Base-by-base conservation (phyloP, 2,113 vertebrate species). In the Sakesphorus luctuosus region DNA sequence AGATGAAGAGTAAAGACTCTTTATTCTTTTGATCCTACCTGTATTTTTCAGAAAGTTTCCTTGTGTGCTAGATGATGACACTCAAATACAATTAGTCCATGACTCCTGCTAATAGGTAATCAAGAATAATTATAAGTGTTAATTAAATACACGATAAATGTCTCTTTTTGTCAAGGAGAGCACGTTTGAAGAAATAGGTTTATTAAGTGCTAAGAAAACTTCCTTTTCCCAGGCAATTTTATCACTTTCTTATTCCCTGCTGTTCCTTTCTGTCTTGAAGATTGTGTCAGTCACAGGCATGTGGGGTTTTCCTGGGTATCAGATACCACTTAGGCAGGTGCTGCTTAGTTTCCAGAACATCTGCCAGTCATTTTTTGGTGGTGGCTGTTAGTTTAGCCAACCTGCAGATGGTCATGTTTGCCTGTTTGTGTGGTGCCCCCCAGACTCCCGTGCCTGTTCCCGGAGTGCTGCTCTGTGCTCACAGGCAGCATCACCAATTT, bases 351-450 rank as follows among this genome's bases (percentile, higher is more conserved):
- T 94, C 65, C 29, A 38, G 75, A 96, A 80, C 94, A 97, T 97
- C 94, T 97, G 93, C 94, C 91, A 76, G 87, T 88, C 90, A 59
- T 31, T 67, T 92, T 26, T 49, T 84, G 58, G 52, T 73, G 13
- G 84, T 38, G 72, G 81, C 10, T 76, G 36, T 58, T 67, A 36
- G 84, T 85, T 94, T 65, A 52, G 69, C 74, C 67, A 92, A 88
- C 93, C 90, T 95, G 92, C 93, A 96, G 94, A 87, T 96, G 90
- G 81, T 95, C 50, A 7, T 87, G 69, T 96, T 94, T 95, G 84
- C 84, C 66, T 29, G 13, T 65, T 84, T 77, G 90, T 72, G 67
- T 52, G 68, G 53, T 10, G 78, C 81, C 88, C 56, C 65, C n/a
- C 50, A n/a, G 72, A 25, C 76, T 61, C 75, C 84, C 26, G 1